phyloP scores from a whole-genome alignment of 2,888 invertebrate genomes.

The Eumacrocentrus americanus region DNA sequence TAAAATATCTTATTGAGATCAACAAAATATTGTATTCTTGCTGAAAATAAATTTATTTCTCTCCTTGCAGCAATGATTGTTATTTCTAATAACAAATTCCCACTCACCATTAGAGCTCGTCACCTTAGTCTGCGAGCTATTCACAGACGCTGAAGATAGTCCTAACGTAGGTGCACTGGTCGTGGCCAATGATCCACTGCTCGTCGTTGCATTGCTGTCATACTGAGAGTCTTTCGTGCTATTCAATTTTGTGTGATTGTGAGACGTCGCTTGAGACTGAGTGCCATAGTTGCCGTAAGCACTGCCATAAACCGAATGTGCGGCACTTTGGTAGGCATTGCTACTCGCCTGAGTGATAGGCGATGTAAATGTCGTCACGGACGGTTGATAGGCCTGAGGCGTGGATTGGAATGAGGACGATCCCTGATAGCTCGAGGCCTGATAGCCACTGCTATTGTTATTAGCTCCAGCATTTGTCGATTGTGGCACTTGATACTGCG shows the following conservation, averaged over 20 bases:
- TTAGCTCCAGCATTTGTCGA: slow-evolving; percentile 52
- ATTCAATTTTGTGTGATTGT: slow-evolving; percentile 55
- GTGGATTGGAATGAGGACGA: slow-evolving; percentile 56
- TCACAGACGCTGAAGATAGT: slow-evolving; percentile 54
- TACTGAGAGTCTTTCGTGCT: slow-evolving; percentile 57
- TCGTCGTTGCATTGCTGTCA: slow-evolving; percentile 54
- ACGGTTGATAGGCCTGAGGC: slow-evolving; percentile 56
- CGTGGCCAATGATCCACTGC: slow-evolving; percentile 52
- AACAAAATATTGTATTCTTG: too few relatives aligned
- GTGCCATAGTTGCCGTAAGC: slow-evolving; percentile 53
- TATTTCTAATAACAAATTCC: neutral
- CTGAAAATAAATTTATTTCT: too few relatives aligned
- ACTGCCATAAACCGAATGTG: slow-evolving; percentile 56
- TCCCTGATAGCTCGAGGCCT: slow-evolving; percentile 54
- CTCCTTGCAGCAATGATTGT: too few relatives aligned
- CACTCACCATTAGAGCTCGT: slow-evolving; percentile 55
- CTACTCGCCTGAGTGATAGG: slow-evolving; percentile 55
- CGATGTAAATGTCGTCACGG: slow-evolving; percentile 55
- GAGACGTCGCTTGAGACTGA: slow-evolving; percentile 53
- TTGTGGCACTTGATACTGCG: slow-evolving; percentile 51
- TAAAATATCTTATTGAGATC: too few relatives aligned
- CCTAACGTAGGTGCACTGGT: slow-evolving; percentile 54
- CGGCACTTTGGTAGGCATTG: slow-evolving; percentile 54
- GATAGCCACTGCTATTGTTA: slow-evolving; percentile 53
- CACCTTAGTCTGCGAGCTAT: slow-evolving; percentile 57